phyloP scores from a whole-genome alignment of 2,113 vertebrate genomes.

The Mus spicilegus region DNA sequence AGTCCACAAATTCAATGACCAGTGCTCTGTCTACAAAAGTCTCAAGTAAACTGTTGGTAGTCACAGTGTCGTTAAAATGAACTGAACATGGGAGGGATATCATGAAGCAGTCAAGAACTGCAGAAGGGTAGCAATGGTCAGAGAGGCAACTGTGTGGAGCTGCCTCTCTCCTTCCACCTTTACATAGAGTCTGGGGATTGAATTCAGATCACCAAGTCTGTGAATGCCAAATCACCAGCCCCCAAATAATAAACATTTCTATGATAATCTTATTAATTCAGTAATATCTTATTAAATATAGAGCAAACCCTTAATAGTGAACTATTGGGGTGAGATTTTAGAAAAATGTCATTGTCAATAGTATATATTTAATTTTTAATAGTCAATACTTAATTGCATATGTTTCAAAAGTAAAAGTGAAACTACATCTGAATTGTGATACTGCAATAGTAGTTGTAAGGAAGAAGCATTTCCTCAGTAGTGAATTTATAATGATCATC shows the following conservation, averaged over 20 bases:
- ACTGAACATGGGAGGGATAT: not conserved
- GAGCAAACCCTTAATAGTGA: not conserved
- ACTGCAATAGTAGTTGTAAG: not conserved
- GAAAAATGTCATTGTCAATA: not conserved
- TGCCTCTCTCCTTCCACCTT: not conserved
- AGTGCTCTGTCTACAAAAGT: slow-evolving; percentile 24
- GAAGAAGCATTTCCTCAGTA: not conserved
- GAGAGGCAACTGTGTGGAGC: not conserved
- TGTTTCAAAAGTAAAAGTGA: not conserved
- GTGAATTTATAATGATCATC: not conserved
- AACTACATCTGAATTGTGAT: not conserved
- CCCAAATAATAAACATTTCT: not conserved
- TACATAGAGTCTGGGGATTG: not conserved
- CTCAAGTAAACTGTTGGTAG: not conserved
- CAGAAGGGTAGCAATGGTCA: not conserved
- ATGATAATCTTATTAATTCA: slow-evolving; percentile 19
- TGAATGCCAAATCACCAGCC: not conserved
- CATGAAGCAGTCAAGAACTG: not conserved
- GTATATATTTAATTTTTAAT: slow-evolving; percentile 27
- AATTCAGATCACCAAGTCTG: not conserved
- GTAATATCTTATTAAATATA: slow-evolving; percentile 42
- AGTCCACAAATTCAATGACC: not conserved
- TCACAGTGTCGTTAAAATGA: not conserved
- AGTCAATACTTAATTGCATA: not conserved
- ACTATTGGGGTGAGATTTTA: not conserved